Base-by-base conservation (phyloP, 1,140 invertebrate species). In the Pararge aegeria region DNA sequence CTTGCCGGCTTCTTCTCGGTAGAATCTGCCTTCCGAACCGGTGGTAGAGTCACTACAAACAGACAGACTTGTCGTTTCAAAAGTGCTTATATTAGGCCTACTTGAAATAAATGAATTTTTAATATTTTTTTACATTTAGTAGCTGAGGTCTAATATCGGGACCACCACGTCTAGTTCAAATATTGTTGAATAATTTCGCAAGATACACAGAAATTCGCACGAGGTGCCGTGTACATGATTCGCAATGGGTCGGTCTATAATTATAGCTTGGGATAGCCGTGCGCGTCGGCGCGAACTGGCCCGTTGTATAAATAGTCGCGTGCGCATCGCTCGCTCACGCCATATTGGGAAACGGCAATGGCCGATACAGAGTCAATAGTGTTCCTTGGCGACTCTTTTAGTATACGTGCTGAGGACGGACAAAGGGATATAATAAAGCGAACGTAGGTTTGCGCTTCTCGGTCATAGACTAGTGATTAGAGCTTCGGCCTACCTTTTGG, bases 291-390 rank as follows among this genome's bases (percentile, higher is more conserved):
- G 65, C 60, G 54, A 24, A 65, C 73, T n/a, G n/a, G n/a, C n/a
- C 73, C 72, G 71, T 75, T 59, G 66, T 85, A 85, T 81, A 75
- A 81, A 85, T 85, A 85, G 82, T 59, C 64, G 70, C 67, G 51
- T 54, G 73, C 73, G 76, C 73, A 70, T 73, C 60, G 74, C 64
- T 40, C 29, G 65, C 70, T 56, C 80, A 67, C 70, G 65, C 83
- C 80, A 79, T 83, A 86, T 86, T 60, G 79, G 83, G 83, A 82
- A 71, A 77, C 74, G 73, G 66, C 68, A 75, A 73, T 74, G 68
- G 57, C 64, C 55, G 72, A 73, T 70, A 71, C 61, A 65, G 48
- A 63, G 30, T 44, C 21, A 51, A 56, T 56, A 56, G 27, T 56
- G 29, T 49, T 24, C 29, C 13, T 13, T 53, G 19, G 20, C 0